Base-by-base conservation (phyloP, 2,113 vertebrate species). In the Paradisaea rubra region DNA sequence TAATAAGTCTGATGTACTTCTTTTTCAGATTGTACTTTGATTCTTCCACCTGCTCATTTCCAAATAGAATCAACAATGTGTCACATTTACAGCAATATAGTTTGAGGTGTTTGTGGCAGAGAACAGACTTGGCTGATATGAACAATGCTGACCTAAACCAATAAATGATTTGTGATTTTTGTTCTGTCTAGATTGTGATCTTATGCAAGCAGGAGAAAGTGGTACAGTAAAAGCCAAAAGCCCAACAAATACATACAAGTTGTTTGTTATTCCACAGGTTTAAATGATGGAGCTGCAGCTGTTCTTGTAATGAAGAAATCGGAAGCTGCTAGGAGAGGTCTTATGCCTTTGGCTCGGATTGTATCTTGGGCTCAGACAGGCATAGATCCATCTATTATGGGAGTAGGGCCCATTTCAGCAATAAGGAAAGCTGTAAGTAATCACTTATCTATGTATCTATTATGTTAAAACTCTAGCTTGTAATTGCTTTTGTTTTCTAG, bases 281-380 rank as follows among this genome's bases (percentile, higher is more conserved):
- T 99, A 3, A 99, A 99, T 59, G 99, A 99, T 49, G 99, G 99
- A 28, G 99, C 99, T 41, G 99, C 99, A 39, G 99, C 99, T 35
- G 98, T 99, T 69, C 93, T 99, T 84, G 96, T 99, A 11, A 99
- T 99, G 99, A 98, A 97, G 97, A 98, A 98, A 86, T 98, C 98
- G 0, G 98, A 99, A 96, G 99, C 99, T n/a, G 91, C 61, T 35
- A 97, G 68, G 41, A 98, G 99, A 56, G 98, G 98, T 65, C 84
- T 99, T 21, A 97, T 66, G 70, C 98, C 99, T 64, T 96, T 99
- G 98, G 99, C 98, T 70, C 97, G 57, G 37, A 98, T 99, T 19
- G 94, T 98, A 8, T 99, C 98, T 42, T 99, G 98, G 98, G 98
- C 99, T 92, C 99, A 99, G 93, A 98, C 84, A 14, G 99, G 99